Evolutionary conservation across 2,113 vertebrate genomes (phyloP), one percentile per base, ranked within the genome.

Genomic region (Corapipo altera): DNA sequence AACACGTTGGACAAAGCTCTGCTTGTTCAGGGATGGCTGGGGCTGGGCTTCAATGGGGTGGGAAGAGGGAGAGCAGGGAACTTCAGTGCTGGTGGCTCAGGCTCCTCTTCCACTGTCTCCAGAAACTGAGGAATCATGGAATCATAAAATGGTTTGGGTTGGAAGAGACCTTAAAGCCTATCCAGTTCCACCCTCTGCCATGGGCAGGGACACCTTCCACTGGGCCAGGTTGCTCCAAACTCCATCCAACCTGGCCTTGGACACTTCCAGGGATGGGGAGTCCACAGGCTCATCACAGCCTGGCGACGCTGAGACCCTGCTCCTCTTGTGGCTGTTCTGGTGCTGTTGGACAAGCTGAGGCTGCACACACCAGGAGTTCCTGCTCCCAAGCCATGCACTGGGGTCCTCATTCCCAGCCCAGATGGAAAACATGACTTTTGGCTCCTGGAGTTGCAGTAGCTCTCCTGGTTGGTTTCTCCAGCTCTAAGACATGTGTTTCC

Each of bases 1-100:
- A 95, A 93, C 80, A 88, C 21, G 1, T 19, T 12, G 95, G 80
- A 97, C 95, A 97, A 86, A 95, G 95, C 76, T 58, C 75, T 21
- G 37, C 96, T 91, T 97, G 96, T 97, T 89, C 52, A 0, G 59
- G 65, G 67, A 46, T 6, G n/a, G 44, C 35, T 14, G 6, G 66
- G 73, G 66, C 81, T 82, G 65, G n/a, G 81, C 66, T 75, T 71
- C 23, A 1, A 24, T 21, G 7, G 83, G 72, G 43, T 58, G 7
- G 4, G 59, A 48, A 51, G 48, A 19, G 76, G 33, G 71, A 79
- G 84, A 80, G 71, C 20, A 26, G 79, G 52, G 41, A 9, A 3
- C 20, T 77, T 77, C 62, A 84, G 62, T 9, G 0, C 35, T 55
- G 48, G 41, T 24, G 23, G 48, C 51, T 82, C 59, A 4, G 15